Evolutionary conservation across 1,140 invertebrate species (phyloP).

Genomic region (Temnothorax longispinosus): DNA sequence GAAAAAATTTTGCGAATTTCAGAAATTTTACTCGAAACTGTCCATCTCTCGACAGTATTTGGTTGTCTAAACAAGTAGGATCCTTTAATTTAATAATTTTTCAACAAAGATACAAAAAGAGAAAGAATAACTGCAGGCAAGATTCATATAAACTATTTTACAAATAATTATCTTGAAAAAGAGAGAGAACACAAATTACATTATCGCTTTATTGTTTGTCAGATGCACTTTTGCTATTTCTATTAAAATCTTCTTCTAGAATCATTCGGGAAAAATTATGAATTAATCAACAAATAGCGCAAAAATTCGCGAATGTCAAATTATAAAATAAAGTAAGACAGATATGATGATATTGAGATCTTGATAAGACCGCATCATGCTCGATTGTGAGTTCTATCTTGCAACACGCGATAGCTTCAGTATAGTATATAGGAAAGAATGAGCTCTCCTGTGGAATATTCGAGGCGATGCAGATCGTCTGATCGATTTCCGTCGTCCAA

Average conservation of each 20-base stretch:
- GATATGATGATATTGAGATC: background rate
- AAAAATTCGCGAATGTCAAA: background rate
- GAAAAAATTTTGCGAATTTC: background rate
- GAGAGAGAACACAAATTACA: background rate
- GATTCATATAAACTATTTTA: background rate
- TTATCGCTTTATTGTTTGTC: background rate
- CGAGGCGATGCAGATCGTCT: background rate
- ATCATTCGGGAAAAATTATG: background rate
- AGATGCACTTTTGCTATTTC: background rate
- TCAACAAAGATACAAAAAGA: background rate
- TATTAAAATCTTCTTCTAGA: background rate
- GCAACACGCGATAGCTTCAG: background rate
- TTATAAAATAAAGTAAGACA: background rate
- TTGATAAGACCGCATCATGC: background rate
- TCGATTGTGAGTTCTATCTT: background rate
- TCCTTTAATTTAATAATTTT: conserved; percentile 25
- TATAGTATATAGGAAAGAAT: background rate
- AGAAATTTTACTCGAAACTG: background rate
- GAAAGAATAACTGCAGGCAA: background rate
- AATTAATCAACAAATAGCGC: background rate
- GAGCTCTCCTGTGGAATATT: conserved; percentile 13
- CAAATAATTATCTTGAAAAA: background rate
- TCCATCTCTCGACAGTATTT: background rate
- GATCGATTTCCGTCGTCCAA: background rate
- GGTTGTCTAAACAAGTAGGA: background rate